phyloP scores from a whole-genome alignment of 2,888 invertebrate species.

The Nymphalis c-album region DNA sequence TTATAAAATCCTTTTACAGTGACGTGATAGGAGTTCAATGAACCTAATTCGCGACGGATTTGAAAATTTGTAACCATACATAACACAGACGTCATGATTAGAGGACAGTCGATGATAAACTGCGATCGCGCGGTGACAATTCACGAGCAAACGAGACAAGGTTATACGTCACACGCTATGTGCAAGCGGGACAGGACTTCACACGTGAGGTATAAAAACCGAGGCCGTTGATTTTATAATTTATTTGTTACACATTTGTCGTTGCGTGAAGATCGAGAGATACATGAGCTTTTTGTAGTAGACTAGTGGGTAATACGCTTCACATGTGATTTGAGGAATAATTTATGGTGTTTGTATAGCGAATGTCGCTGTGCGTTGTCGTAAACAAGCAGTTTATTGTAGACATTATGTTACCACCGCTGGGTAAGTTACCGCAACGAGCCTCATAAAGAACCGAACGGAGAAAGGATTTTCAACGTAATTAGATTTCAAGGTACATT shows the following conservation, averaged over 20 bases:
- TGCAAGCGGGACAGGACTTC: slow-evolving; percentile 52
- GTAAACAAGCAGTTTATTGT: slow-evolving; percentile 61
- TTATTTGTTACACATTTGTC: slow-evolving; percentile 82
- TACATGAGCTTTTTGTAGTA: slow-evolving; percentile 78
- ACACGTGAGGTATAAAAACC: slow-evolving; percentile 73
- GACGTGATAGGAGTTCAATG: slow-evolving; percentile 54
- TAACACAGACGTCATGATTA: slow-evolving; percentile 74
- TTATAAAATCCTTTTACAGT: slow-evolving; percentile 22
- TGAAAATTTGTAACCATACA: slow-evolving; percentile 45
- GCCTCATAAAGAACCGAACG: slow-evolving; percentile 42
- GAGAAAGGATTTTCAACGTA: slow-evolving; percentile 39
- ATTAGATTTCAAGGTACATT: slow-evolving; percentile 39
- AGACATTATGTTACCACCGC: slow-evolving; percentile 50
- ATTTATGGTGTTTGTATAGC: slow-evolving; percentile 77
- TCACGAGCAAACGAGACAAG: slow-evolving; percentile 53
- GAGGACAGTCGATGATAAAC: slow-evolving; percentile 72
- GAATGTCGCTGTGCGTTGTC: slow-evolving; percentile 64
- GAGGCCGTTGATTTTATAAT: slow-evolving; percentile 79
- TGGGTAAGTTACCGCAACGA: slow-evolving; percentile 51
- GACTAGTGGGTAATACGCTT: slow-evolving; percentile 72
- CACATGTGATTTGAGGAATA: slow-evolving; percentile 78
- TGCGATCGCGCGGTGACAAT: slow-evolving; percentile 65
- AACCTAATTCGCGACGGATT: slow-evolving; percentile 59
- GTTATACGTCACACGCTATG: slow-evolving; percentile 45
- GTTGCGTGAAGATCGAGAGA: slow-evolving; percentile 80